These are phyloP conservation scores for Macrosoma leucophasiata DNA, from an alignment of 2,888 invertebrate genomes.

Conservation along the genomic window DNA sequence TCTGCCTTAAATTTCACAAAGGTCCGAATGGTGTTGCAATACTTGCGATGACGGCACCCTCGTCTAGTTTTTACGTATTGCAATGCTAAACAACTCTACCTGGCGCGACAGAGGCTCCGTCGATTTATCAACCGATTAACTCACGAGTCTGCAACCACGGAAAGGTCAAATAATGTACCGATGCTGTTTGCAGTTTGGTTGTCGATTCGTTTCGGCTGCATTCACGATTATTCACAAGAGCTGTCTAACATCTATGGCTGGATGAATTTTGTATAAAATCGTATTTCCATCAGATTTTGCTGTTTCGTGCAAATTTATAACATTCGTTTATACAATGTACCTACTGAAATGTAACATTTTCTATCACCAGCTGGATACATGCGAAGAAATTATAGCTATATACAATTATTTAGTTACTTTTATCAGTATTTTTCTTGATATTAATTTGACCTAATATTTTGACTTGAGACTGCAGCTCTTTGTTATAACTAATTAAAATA, in stretches of 20 bases:
- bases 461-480: too few species aligned
- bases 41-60: constrained; percentile 30
- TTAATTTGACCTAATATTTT: too few species aligned
- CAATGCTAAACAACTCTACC: constrained; percentile 50
- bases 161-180: constrained; percentile 30
- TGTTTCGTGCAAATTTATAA: too few species aligned
- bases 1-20: constrained; percentile 48
- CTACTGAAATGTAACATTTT: too few species aligned
- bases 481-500: not conserved
- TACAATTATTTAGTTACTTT: too few species aligned
- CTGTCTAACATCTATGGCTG: constrained; percentile 24
- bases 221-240: constrained; percentile 23
- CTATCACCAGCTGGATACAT: too few species aligned
- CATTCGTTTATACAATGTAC: too few species aligned
- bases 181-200: constrained; percentile 38
- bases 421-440: too few species aligned
- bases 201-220: constrained; percentile 36
- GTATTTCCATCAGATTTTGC: too few species aligned
- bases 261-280: too few species aligned
- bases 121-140: constrained; percentile 58
- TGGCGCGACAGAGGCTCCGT: constrained; percentile 65
- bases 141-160: constrained; percentile 54
- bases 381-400: too few species aligned
- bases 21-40: constrained; percentile 56
- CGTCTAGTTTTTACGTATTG: constrained; percentile 42